Evolutionary conservation across 2,113 vertebrate genomes (phyloP).

Genomic region (Oceanites oceanicus): DNA sequence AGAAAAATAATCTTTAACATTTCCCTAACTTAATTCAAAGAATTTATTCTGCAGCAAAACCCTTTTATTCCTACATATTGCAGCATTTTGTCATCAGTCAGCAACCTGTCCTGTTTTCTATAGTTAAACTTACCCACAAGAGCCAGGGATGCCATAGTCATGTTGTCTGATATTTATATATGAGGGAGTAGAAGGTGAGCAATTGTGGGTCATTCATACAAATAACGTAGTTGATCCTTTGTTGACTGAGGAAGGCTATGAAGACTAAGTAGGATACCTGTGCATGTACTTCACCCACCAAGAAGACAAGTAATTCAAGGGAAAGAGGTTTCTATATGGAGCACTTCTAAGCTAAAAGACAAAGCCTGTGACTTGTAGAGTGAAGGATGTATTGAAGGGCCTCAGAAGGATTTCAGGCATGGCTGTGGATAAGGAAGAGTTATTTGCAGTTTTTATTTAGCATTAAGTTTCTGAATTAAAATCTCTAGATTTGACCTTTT

Average conservation of each 20-base stretch:
- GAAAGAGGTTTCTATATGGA: rapidly evolving
- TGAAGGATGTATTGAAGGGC: neutral
- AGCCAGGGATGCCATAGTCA: neutral
- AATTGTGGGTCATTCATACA: neutral
- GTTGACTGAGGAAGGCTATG: neutral
- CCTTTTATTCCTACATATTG: neutral
- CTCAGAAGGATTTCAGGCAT: neutral
- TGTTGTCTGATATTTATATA: neutral
- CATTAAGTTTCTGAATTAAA: neutral
- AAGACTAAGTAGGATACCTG: neutral
- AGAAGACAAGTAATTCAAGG: neutral
- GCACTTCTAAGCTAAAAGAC: neutral
- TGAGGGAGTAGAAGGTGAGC: rapidly evolving
- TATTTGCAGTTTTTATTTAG: neutral
- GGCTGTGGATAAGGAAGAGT: neutral
- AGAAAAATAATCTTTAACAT: neutral
- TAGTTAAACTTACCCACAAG: neutral
- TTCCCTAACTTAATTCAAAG: neutral
- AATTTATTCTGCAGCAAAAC: neutral
- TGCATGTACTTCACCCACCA: neutral
- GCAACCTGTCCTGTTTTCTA: neutral
- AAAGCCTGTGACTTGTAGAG: neutral
- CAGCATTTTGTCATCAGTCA: neutral
- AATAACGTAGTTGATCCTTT: neutral
- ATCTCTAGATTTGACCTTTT: neutral